Conservation (phyloP, 2,888 invertebrate genomes). For the Glomeris marginata region DNA sequence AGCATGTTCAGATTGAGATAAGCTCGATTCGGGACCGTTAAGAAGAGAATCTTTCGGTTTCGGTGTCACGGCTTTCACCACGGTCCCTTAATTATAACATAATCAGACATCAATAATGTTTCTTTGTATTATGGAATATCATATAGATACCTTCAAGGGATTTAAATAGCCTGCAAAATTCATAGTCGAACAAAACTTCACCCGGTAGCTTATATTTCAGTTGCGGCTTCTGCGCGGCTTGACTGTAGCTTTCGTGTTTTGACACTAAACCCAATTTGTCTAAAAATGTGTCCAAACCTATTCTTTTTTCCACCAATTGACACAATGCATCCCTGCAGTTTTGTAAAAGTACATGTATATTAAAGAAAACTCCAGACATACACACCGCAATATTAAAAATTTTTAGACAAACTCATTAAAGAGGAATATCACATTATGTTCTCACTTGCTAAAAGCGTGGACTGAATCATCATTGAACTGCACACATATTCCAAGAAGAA, state of each 20-base stretch:
- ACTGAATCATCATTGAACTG: slow-evolving; percentile 74
- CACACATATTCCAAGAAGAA: slow-evolving; percentile 81
- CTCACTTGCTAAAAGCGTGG: slow-evolving; percentile 47
- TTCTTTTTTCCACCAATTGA: slow-evolving; percentile 70
- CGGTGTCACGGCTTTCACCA: slow-evolving; percentile 27
- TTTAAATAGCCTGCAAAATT: slow-evolving; percentile 86
- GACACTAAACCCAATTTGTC: slow-evolving; percentile 73
- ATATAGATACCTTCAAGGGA: slow-evolving; percentile 27
- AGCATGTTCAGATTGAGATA: slow-evolving; percentile 36
- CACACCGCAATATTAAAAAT: slow-evolving; percentile 3
- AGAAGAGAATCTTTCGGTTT: slow-evolving; percentile 17
- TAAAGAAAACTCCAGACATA: not conserved
- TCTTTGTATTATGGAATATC: not conserved
- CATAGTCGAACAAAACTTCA: slow-evolving; percentile 81
- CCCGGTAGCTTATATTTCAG: slow-evolving; percentile 53
- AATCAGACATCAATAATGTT: not conserved
- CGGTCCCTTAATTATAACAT: slow-evolving; percentile 24
- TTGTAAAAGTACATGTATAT: slow-evolving; percentile 1
- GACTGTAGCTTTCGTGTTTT: slow-evolving; percentile 77
- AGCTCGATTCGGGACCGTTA: slow-evolving; percentile 23
- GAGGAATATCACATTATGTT: not conserved
- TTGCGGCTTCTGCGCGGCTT: slow-evolving; percentile 87
- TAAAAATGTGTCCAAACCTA: slow-evolving; percentile 75
- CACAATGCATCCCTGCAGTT: slow-evolving; percentile 38
- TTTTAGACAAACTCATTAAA: slow-evolving; percentile 4